Evolutionary conservation across 2,113 vertebrate genomes (phyloP).

Genomic region (Sylvilagus bachmani): DNA sequence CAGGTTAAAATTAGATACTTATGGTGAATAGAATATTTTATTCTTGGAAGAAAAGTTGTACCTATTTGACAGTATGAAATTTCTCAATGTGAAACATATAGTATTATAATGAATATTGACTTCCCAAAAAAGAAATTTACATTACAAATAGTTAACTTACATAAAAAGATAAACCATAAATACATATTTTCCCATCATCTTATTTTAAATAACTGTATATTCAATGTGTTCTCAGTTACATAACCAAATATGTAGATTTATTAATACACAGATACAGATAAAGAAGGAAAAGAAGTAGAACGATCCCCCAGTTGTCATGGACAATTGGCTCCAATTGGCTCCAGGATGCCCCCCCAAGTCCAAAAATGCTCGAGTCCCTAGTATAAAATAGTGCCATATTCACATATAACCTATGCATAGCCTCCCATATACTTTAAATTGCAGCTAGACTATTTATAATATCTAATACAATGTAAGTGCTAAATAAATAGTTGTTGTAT

Average conservation of each 20-base stretch:
- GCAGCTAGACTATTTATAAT: neutral
- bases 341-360: neutral
- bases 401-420: neutral
- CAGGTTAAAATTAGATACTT: slow-evolving; percentile 72
- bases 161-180: slow-evolving; percentile 56
- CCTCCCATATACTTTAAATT: neutral
- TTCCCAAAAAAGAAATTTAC: slow-evolving; percentile 42
- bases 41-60: slow-evolving; percentile 56
- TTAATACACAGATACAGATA: slow-evolving; percentile 50
- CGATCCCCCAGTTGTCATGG: neutral
- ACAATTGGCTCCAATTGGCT: neutral
- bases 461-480: neutral
- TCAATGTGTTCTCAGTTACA: slow-evolving; percentile 53
- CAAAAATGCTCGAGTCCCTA: neutral
- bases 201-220: slow-evolving; percentile 57
- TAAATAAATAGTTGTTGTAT: neutral
- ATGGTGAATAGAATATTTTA: slow-evolving; percentile 35
- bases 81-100: slow-evolving; percentile 54
- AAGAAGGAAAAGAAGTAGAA: slow-evolving; percentile 24
- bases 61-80: slow-evolving; percentile 43
- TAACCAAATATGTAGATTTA: slow-evolving; percentile 47
- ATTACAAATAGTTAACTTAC: slow-evolving; percentile 43
- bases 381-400: neutral
- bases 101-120: slow-evolving; percentile 36
- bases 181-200: slow-evolving; percentile 24